Percentiles rank a stretch among this genome's conserved stretches.
These are phyloP conservation scores for Clepsis dumicolana DNA, from an alignment of 2,888 invertebrate species.

Conservation along the genomic window DNA sequence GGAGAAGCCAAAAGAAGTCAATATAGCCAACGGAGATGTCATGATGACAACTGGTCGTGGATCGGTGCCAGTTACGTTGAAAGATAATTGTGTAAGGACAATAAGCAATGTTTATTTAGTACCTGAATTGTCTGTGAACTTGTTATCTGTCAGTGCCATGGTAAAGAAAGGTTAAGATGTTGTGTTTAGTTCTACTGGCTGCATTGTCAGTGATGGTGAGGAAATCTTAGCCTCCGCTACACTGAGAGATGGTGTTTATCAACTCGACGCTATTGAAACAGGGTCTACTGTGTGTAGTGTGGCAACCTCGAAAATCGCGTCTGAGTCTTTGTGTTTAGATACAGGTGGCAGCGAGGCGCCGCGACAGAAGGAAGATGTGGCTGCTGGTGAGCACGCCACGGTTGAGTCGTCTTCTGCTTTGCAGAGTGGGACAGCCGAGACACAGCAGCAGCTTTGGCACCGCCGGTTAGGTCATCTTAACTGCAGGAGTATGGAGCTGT, in stretches of 20 bases:
- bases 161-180: background rate
- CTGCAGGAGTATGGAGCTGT: background rate
- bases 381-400: too few species aligned
- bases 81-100: constrained; percentile 13
- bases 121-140: background rate
- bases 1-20: background rate
- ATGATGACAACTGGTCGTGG: constrained; percentile 24
- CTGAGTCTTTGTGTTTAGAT: too few species aligned
- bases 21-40: constrained; percentile 22
- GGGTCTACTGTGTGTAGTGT: too few species aligned
- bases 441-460: background rate
- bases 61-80: background rate
- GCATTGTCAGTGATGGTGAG: background rate
- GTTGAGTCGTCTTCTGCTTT: too few species aligned
- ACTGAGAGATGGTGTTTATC: background rate
- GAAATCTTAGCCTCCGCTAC: background rate
- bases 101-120: constrained; percentile 30
- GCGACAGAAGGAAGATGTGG: too few species aligned
- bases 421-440: too few species aligned
- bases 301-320: too few species aligned
- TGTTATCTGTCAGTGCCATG: background rate
- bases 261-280: background rate
- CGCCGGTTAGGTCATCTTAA: background rate
- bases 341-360: too few species aligned
- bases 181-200: background rate